phyloP scores from a whole-genome alignment of 1,140 invertebrate genomes.

The Papilio xuthus region DNA sequence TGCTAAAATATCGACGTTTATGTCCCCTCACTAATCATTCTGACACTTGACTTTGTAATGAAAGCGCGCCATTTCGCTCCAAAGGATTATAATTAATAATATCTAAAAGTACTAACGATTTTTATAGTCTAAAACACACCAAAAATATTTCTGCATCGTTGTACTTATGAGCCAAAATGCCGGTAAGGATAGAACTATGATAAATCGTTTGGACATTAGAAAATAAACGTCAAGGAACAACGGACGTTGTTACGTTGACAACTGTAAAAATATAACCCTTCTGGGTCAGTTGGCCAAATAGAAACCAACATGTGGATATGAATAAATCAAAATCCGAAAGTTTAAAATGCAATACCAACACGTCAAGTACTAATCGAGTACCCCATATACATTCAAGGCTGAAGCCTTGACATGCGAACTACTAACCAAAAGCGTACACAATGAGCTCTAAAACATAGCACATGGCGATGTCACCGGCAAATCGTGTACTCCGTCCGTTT shows the following conservation, averaged over 20 bases:
- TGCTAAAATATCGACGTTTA: too few species aligned
- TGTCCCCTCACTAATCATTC: too few species aligned
- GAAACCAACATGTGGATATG: not conserved
- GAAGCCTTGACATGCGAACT: conserved; percentile 52
- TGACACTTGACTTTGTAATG: too few species aligned
- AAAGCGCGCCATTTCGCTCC: too few species aligned
- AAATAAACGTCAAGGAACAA: too few species aligned
- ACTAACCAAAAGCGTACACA: conserved; percentile 53
- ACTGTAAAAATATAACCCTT: not conserved
- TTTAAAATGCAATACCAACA: conserved; percentile 19
- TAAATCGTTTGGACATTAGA: not conserved
- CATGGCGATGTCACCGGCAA: conserved; percentile 28
- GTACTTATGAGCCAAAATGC: not conserved
- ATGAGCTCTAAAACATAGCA: conserved; percentile 35
- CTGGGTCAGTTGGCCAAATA: not conserved
- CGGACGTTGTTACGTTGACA: not conserved
- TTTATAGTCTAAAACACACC: not conserved
- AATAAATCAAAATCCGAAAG: conserved; percentile 21
- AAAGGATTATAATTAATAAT: too few species aligned
- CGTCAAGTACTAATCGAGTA: conserved; percentile 35
- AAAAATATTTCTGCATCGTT: not conserved
- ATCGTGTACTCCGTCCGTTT: not conserved
- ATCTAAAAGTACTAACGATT: not conserved
- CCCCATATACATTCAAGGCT: conserved; percentile 54
- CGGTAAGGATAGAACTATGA: not conserved